Conservation (phyloP, 2,888 invertebrate genomes). For the Diloba caeruleocephala region DNA sequence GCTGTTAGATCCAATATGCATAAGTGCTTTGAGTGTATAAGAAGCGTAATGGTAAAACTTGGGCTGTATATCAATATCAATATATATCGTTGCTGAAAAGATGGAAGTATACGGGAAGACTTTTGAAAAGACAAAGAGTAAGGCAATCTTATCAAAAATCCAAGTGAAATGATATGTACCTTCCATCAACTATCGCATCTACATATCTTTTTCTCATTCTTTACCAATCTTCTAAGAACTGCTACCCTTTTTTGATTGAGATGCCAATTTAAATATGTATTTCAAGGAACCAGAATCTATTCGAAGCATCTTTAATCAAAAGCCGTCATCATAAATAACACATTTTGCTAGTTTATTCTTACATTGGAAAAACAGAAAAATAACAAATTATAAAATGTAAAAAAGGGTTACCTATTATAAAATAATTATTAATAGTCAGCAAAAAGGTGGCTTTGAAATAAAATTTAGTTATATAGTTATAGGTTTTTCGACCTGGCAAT, state of each 20-base stretch:
- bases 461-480: too few relatives aligned
- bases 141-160: not conserved
- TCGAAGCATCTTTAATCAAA: not conserved
- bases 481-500: too few relatives aligned
- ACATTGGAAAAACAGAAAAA: constrained; percentile 6
- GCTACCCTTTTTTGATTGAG: not conserved
- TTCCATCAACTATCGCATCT: not conserved
- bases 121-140: not conserved
- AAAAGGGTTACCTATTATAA: constrained; percentile 9
- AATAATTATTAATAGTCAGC: constrained; percentile 16
- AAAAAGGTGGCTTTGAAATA: constrained; percentile 2
- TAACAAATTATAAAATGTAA: not conserved
- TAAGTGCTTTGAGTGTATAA: too few relatives aligned
- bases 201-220: not conserved
- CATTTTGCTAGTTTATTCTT: not conserved
- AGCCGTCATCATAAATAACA: not conserved
- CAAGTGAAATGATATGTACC: not conserved
- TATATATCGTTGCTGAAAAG: too few relatives aligned
- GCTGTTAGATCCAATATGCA: too few relatives aligned
- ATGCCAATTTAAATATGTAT: not conserved
- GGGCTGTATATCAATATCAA: too few relatives aligned
- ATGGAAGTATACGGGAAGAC: too few relatives aligned
- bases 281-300: not conserved
- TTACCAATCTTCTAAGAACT: not conserved
- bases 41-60: too few relatives aligned